A percentile compares a stretch with the other conserved stretches of the same genome.
These are phyloP conservation scores for Cyphomyrmex costatus DNA, from an alignment of 1,140 invertebrate species.

Conservation along the genomic window DNA sequence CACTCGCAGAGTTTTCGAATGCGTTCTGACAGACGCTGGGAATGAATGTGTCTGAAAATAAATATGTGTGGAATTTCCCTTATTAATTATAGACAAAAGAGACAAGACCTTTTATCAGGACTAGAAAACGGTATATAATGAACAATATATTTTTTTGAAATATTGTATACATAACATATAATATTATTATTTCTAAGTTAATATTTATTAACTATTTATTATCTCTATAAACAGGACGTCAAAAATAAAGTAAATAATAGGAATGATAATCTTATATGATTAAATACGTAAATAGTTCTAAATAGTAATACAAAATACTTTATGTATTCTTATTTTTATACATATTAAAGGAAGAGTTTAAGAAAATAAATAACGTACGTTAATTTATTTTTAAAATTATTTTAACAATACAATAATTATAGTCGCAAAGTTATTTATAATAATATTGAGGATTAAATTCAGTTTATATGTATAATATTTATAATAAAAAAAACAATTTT, in stretches of 20 bases:
- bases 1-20: slow-evolving; percentile 18
- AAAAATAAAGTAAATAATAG: neutral
- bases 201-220: slow-evolving; percentile 11
- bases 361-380: neutral
- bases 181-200: neutral
- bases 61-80: slow-evolving; percentile 24
- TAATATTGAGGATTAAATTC: neutral
- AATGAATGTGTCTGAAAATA: slow-evolving; percentile 22
- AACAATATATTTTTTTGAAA: neutral
- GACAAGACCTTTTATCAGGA: neutral
- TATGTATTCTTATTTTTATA: neutral
- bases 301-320: neutral
- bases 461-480: neutral
- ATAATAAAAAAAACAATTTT: neutral
- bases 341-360: neutral
- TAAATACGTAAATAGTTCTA: neutral
- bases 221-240: neutral
- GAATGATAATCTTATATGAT: neutral
- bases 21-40: neutral
- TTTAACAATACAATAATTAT: neutral
- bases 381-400: neutral
- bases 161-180: neutral
- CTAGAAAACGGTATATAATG: neutral
- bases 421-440: neutral
- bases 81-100: slow-evolving; percentile 61